Evolutionary conservation across 2,113 vertebrate species (phyloP).

Genomic region (Ancistrus triradiatus): DNA sequence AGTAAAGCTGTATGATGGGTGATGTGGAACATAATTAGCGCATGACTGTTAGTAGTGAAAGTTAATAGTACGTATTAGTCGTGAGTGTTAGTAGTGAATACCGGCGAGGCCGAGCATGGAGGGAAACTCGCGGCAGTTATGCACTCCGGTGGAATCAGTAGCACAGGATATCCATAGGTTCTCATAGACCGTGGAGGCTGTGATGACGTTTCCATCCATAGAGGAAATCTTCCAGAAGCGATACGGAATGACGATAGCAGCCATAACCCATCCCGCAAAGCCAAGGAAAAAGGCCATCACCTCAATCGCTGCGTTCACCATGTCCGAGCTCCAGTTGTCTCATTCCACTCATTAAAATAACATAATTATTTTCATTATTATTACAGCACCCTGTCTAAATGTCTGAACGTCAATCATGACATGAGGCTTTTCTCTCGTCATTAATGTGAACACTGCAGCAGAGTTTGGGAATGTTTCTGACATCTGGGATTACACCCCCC

Average conservation of each 20-base stretch:
- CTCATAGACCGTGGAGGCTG: conserved; percentile 77
- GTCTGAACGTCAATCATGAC: too few relatives aligned
- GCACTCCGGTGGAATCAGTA: conserved; percentile 77
- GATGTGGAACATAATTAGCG: too few relatives aligned
- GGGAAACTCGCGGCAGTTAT: conserved; percentile 81
- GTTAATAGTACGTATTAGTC: too few relatives aligned
- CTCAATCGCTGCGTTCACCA: conserved; percentile 59
- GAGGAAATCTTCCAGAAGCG: conserved; percentile 63
- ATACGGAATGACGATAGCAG: conserved; percentile 56
- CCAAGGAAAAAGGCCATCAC: conserved; percentile 58
- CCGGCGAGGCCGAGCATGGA: conserved; percentile 77
- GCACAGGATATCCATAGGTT: conserved; percentile 84
- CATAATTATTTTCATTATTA: background rate
- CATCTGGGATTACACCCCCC: background rate
- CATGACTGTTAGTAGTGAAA: too few relatives aligned
- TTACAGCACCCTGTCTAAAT: too few relatives aligned
- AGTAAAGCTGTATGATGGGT: too few relatives aligned
- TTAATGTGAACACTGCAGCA: too few relatives aligned
- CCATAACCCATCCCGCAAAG: conserved; percentile 64
- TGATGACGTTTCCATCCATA: conserved; percentile 77
- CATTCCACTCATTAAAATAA: background rate
- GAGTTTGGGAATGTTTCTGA: conserved; percentile 5
- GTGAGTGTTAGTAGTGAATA: conserved; percentile 46
- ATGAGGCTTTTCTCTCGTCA: too few relatives aligned
- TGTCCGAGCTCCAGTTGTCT: conserved; percentile 1